Evolutionary conservation across 2,888 invertebrate genomes (phyloP), one percentile per base, ranked within the genome.

Genomic region (Anoplius nigerrimus): DNA sequence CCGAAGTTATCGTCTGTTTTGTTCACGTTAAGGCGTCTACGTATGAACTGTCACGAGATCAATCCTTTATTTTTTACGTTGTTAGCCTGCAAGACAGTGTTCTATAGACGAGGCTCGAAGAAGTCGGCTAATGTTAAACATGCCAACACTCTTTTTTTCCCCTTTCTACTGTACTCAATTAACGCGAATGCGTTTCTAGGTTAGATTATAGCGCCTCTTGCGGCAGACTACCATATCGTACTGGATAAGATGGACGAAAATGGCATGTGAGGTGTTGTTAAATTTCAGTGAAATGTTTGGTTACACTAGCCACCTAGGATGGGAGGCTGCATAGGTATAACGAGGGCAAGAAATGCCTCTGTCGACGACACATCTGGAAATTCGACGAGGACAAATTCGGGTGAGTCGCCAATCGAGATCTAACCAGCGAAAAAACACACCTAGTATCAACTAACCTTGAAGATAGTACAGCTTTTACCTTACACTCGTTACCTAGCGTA

Each of bases 321-420:
- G 96, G 96, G 96, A 90, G 95, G 95, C 89, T 95, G 96, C 91
- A 95, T 95, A 91, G 95, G 95, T 89, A 93, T 94, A 89, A 93
- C 94, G 89, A 93, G 95, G 89, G 93, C 93, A 89, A 93, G 95
- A 90, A 94, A 94, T 90, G 95, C 94, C 88, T 94, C 94, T 81
- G 94, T 94, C 87, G 93, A 93, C 89, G 94, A 94, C 86, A 94
- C 94, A 77, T 94, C 95, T 74, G 94, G 94, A 84, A 94, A 94
- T 87, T 93, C 94, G 86, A 94, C 95, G 84, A 92, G 95, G 89
- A 94, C 95, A 82, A 93, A 93, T 91, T 94, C 95, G 91, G 95
- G 95, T 95, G 91, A 89, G 83, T 73, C 64, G 69, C 4, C 48
- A 46, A 8, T 43, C 21, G 11, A 2, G 15, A 52, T 56, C 70